A percentile compares a stretch with the other conserved stretches of the same genome.
phyloP scores from a whole-genome alignment of 2,113 vertebrate genomes.

The Ceuthmochares aereus region DNA sequence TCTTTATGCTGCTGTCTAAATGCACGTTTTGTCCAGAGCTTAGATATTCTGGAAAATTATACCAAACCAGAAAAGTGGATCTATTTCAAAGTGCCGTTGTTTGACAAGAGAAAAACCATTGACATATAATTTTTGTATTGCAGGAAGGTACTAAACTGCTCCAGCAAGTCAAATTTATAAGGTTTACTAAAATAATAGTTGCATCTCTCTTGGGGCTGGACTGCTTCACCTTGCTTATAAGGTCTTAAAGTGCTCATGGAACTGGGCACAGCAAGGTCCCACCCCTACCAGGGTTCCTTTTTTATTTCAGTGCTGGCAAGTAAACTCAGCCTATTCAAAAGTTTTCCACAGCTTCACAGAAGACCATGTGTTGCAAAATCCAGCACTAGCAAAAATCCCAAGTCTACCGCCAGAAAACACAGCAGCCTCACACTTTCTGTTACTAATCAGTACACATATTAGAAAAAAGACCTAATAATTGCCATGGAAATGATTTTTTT shows the following conservation, averaged over 20 bases:
- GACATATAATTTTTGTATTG: neutral
- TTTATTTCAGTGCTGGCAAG: neutral
- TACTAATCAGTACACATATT: neutral
- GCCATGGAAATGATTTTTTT: neutral
- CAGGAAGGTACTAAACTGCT: neutral
- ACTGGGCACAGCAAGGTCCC: neutral
- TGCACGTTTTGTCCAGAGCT: neutral
- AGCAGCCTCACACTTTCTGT: neutral
- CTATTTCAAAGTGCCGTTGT: neutral
- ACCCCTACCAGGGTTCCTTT: neutral
- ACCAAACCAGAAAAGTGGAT: neutral
- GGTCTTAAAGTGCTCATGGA: neutral
- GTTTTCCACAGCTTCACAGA: neutral
- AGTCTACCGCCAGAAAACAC: neutral
- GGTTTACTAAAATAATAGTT: neutral
- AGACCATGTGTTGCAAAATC: neutral
- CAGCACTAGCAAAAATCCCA: neutral
- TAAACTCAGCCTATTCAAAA: neutral
- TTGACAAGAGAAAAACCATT: neutral
- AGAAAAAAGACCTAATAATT: neutral
- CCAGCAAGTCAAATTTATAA: neutral
- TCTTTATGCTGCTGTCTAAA: neutral
- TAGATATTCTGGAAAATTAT: neutral
- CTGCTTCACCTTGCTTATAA: neutral
- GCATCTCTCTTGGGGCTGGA: neutral